Conservation (phyloP, 2,888 invertebrate species). For the Xylocampa areola region DNA sequence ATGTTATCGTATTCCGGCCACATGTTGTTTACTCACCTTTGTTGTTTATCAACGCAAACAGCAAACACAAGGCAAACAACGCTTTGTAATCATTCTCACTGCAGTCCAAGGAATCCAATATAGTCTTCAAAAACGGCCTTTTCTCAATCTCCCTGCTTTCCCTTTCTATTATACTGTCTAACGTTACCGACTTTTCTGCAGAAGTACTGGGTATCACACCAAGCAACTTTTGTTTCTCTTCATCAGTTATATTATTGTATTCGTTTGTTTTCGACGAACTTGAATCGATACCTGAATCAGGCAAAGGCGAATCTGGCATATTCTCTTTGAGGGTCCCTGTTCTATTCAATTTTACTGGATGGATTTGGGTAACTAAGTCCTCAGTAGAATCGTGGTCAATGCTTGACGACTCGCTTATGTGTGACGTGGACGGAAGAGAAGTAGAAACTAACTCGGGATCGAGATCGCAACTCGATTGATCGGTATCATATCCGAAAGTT, state of each 20-base stretch:
- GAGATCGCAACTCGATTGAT: slow-evolving; percentile 86
- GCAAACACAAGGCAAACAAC: slow-evolving; percentile 96
- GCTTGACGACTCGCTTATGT: slow-evolving; percentile 86
- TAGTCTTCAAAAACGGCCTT: slow-evolving; percentile 96
- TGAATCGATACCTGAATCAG: slow-evolving; percentile 84
- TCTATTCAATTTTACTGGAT: slow-evolving; percentile 65
- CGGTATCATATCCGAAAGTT: slow-evolving; percentile 81
- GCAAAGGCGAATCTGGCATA: slow-evolving; percentile 86
- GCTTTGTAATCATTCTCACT: slow-evolving; percentile 98
- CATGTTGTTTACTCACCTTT: slow-evolving; percentile 91
- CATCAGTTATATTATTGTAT: slow-evolving; percentile 96
- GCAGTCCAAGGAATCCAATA: slow-evolving; percentile 96
- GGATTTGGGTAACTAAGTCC: slow-evolving; percentile 83
- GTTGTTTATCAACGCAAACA: slow-evolving; percentile 98
- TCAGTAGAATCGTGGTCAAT: slow-evolving; percentile 86
- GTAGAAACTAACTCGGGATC: slow-evolving; percentile 87
- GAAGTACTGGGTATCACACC: slow-evolving; percentile 67
- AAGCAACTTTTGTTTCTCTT: slow-evolving; percentile 95
- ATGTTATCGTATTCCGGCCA: slow-evolving; percentile 28
- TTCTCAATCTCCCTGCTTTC: slow-evolving; percentile 86
- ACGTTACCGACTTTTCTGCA: slow-evolving; percentile 64
- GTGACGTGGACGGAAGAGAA: slow-evolving; percentile 88
- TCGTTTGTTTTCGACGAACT: slow-evolving; percentile 82
- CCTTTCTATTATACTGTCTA: slow-evolving; percentile 77
- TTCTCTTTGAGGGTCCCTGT: slow-evolving; percentile 69